phyloP scores from a whole-genome alignment of 2,888 invertebrate species.

The Chymomyza amoena region DNA sequence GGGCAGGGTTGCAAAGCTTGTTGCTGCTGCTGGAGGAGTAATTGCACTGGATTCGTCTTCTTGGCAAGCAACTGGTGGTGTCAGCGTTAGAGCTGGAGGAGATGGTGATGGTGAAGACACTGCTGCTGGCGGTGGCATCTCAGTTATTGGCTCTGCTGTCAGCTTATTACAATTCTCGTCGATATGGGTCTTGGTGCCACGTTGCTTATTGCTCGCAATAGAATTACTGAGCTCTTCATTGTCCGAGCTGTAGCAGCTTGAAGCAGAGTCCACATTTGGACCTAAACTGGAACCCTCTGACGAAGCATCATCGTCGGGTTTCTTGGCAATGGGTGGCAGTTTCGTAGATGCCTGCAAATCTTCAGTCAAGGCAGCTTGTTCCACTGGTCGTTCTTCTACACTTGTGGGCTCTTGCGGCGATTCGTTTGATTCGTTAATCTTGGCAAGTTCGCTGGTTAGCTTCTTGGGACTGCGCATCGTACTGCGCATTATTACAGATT shows the following conservation, averaged over 20 bases:
- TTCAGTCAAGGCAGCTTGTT: slow-evolving; percentile 40
- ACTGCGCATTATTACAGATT: slow-evolving; percentile 21
- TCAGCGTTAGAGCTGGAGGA: slow-evolving; percentile 52
- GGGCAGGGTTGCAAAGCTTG: slow-evolving; percentile 39
- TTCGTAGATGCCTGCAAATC: slow-evolving; percentile 68
- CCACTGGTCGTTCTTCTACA: slow-evolving; percentile 23
- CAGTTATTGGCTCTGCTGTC: slow-evolving; percentile 23
- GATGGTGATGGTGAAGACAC: slow-evolving; percentile 30
- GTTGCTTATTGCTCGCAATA: slow-evolving; percentile 17
- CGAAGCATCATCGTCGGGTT: slow-evolving; percentile 60
- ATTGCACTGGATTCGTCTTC: slow-evolving; percentile 12
- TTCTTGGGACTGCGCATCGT: slow-evolving; percentile 56
- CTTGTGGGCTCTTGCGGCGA: slow-evolving; percentile 23
- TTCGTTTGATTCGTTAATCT: slow-evolving; percentile 72
- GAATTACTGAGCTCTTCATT: slow-evolving; percentile 64
- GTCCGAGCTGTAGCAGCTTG: slow-evolving; percentile 81
- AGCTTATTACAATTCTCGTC: slow-evolving; percentile 59
- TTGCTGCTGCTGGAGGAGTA: slow-evolving; percentile 49
- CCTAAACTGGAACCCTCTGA: slow-evolving; percentile 85
- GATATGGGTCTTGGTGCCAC: slow-evolving; percentile 23
- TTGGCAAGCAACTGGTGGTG: slow-evolving; percentile 45
- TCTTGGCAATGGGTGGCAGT: slow-evolving; percentile 69
- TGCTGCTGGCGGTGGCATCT: slow-evolving; percentile 5
- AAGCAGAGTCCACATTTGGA: slow-evolving; percentile 84
- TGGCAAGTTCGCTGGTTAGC: slow-evolving; percentile 63